Evolutionary conservation across 2,113 vertebrate species (phyloP).

Genomic region (Pteruthius melanotis): DNA sequence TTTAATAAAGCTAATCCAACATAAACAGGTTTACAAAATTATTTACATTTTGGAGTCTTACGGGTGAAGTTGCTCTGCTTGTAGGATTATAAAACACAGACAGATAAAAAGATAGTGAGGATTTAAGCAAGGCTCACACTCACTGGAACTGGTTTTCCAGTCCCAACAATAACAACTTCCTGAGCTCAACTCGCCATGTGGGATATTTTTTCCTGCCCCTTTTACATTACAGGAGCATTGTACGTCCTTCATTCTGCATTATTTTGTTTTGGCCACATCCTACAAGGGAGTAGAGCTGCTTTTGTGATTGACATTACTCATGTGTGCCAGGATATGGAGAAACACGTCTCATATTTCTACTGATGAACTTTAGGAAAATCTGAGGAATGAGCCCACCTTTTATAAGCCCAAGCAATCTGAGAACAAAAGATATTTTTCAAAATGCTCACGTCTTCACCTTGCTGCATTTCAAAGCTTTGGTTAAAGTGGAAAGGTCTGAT

Average conservation of each 20-base stretch:
- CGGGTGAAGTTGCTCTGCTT: background rate
- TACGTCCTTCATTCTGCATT: background rate
- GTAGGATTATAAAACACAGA: background rate
- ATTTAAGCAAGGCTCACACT: background rate
- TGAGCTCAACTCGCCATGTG: fast-evolving
- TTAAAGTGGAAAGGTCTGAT: background rate
- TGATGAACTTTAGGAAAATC: background rate
- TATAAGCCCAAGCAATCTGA: background rate
- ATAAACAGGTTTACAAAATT: background rate
- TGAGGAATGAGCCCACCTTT: background rate
- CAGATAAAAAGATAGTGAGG: background rate
- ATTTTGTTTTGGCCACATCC: background rate
- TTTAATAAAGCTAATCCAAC: background rate
- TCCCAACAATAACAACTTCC: background rate
- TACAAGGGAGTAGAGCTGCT: background rate
- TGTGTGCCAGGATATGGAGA: background rate
- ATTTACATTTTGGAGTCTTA: background rate
- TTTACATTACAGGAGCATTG: background rate
- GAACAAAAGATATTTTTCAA: background rate
- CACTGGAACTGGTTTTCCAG: background rate
- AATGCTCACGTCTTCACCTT: background rate
- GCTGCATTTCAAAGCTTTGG: background rate
- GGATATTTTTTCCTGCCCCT: background rate
- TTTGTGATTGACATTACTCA: background rate
- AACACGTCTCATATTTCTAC: background rate